These are phyloP conservation scores for Turdus rufiventris DNA, from an alignment of 2,113 vertebrate species.

Conservation along the genomic window DNA sequence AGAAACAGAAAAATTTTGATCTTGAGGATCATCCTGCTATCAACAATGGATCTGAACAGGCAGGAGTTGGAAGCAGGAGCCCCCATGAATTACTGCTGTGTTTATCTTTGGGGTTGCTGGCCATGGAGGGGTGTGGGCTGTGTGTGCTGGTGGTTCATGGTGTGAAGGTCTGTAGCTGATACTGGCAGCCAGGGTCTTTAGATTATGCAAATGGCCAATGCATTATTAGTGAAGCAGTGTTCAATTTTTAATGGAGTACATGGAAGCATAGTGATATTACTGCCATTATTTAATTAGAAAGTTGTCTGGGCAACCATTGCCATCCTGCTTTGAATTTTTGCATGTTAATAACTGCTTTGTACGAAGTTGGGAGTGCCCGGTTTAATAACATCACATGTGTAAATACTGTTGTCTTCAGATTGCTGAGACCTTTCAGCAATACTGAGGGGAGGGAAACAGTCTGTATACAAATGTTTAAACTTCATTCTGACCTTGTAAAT, in stretches of 20 bases:
- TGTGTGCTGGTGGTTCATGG: not conserved
- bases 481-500: slow-evolving; percentile 62
- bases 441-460: slow-evolving; percentile 25
- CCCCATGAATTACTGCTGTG: not conserved
- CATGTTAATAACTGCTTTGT: slow-evolving; percentile 4
- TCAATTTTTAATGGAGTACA: slow-evolving; percentile 56
- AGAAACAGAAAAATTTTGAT: not conserved
- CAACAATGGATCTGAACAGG: not conserved
- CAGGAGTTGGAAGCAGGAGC: not conserved
- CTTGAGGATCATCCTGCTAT: not conserved
- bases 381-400: not conserved
- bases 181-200: not conserved
- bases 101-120: not conserved
- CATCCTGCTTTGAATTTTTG: slow-evolving; percentile 30
- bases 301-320: slow-evolving; percentile 46
- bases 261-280: slow-evolving; percentile 11
- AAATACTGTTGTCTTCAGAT: slow-evolving; percentile 49
- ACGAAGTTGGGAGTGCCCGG: not conserved
- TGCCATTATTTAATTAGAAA: slow-evolving; percentile 56
- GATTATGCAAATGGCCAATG: slow-evolving; percentile 29
- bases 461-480: slow-evolving; percentile 65
- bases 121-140: not conserved
- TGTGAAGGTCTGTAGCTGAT: not conserved
- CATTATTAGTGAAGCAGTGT: slow-evolving; percentile 19
- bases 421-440: slow-evolving; percentile 25